A percentile compares a stretch with the other conserved stretches of the same genome.
phyloP scores from a whole-genome alignment of 2,888 invertebrate species.

The Dicyrtoma fusca region DNA sequence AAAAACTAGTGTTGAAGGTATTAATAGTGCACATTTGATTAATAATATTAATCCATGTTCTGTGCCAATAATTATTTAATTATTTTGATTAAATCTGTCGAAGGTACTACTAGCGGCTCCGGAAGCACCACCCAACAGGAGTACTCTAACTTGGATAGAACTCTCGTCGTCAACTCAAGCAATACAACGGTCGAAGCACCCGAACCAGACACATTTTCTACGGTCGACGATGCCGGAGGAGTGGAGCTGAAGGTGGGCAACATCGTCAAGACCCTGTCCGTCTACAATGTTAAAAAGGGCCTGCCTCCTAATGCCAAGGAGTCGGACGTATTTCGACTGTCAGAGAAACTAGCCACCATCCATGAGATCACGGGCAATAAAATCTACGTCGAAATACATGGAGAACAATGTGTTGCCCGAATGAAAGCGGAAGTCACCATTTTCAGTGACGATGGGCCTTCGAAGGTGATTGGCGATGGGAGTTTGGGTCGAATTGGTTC shows the following conservation, averaged over 20 bases:
- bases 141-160: too few relatives aligned
- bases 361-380: constrained; percentile 22
- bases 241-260: background rate
- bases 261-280: constrained; percentile 1
- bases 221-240: background rate
- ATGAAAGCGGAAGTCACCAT: background rate
- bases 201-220: too few relatives aligned
- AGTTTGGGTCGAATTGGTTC: background rate
- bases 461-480: background rate
- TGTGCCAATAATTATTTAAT: too few relatives aligned
- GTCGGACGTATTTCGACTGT: background rate
- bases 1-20: too few relatives aligned
- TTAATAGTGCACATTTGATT: too few relatives aligned
- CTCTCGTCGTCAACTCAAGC: background rate
- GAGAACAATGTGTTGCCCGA: background rate
- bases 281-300: background rate
- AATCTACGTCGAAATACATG: constrained; percentile 21
- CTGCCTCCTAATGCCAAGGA: background rate
- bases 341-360: constrained; percentile 14
- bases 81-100: too few relatives aligned
- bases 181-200: too few relatives aligned
- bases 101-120: too few relatives aligned
- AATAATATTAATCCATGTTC: too few relatives aligned
- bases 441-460: background rate
- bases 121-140: too few relatives aligned